A percentile compares a stretch with the other conserved stretches of the same genome.
phyloP scores from a whole-genome alignment of 1,140 invertebrate genomes.

The Augochlora pura region DNA sequence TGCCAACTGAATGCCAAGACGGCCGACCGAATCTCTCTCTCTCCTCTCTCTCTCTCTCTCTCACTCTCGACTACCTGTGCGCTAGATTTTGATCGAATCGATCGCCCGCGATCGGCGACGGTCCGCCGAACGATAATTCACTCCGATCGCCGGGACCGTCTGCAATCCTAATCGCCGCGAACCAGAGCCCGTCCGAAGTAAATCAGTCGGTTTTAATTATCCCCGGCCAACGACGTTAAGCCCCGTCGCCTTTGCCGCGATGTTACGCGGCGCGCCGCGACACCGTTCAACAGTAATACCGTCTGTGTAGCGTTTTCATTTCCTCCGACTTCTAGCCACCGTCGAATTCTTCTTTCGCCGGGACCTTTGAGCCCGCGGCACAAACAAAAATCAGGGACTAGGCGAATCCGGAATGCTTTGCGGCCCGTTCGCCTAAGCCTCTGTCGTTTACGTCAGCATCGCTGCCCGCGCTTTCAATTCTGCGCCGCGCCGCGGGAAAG shows the following conservation, averaged over 20 bases:
- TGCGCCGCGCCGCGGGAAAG: too few species aligned
- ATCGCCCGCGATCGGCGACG: too few species aligned
- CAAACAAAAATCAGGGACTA: conserved; percentile 5
- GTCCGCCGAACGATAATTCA: too few species aligned
- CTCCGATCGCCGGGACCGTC: too few species aligned
- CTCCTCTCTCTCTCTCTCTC: too few species aligned
- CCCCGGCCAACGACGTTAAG: not conserved
- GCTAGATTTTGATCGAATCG: too few species aligned
- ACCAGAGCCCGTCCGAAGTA: too few species aligned
- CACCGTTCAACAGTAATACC: not conserved
- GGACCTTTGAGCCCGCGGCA: not conserved
- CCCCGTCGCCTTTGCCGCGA: not conserved
- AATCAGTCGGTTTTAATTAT: not conserved
- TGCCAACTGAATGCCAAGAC: too few species aligned
- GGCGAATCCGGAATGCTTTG: not conserved
- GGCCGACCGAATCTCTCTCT: too few species aligned
- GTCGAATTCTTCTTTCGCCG: not conserved
- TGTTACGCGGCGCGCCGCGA: too few species aligned
- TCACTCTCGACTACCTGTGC: too few species aligned
- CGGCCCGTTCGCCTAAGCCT: not conserved
- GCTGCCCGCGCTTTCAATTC: not conserved
- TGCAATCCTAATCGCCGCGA: too few species aligned
- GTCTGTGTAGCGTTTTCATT: not conserved
- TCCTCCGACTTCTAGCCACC: not conserved
- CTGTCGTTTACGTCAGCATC: not conserved